Conservation (phyloP, 2,888 invertebrate species). For the Drosophila phalerata region DNA sequence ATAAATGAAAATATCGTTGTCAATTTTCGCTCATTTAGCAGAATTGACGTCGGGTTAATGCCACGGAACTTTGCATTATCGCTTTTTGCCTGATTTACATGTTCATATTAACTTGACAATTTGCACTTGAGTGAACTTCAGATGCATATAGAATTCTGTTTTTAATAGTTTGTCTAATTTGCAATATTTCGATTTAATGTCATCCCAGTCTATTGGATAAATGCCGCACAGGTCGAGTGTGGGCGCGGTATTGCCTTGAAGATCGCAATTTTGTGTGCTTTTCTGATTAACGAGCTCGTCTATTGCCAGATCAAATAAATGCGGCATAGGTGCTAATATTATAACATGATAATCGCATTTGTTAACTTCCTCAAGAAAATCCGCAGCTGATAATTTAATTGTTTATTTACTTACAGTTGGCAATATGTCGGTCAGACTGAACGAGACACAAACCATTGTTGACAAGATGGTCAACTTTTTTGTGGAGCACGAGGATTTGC, state of each 20-base stretch:
- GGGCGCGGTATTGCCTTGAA: conserved; percentile 66
- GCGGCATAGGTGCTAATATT: conserved; percentile 58
- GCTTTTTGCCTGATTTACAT: conserved; percentile 51
- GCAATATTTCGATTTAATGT: conserved; percentile 8
- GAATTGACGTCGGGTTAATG: conserved; percentile 60
- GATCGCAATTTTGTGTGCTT: conserved; percentile 48
- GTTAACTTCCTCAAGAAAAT: background rate
- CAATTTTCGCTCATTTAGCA: conserved; percentile 40
- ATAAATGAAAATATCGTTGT: background rate
- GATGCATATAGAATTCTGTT: conserved; percentile 11
- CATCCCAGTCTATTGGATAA: conserved; percentile 10
- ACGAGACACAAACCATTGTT: conserved; percentile 83
- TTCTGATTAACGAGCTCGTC: conserved; percentile 53
- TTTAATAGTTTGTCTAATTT: conserved; percentile 9
- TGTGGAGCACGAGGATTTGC: conserved; percentile 85
- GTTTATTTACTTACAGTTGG: conserved; percentile 47
- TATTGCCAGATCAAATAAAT: conserved; percentile 41
- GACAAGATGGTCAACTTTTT: conserved; percentile 85
- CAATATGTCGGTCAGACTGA: conserved; percentile 82
- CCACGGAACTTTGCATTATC: conserved; percentile 29
- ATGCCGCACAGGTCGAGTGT: conserved; percentile 25
- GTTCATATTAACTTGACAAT: conserved; percentile 37
- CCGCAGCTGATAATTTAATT: conserved; percentile 16
- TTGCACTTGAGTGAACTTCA: conserved; percentile 25
- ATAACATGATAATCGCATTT: conserved; percentile 30